phyloP scores from a whole-genome alignment of 2,797 vertebrate species.

The Erithacus rubecula region DNA sequence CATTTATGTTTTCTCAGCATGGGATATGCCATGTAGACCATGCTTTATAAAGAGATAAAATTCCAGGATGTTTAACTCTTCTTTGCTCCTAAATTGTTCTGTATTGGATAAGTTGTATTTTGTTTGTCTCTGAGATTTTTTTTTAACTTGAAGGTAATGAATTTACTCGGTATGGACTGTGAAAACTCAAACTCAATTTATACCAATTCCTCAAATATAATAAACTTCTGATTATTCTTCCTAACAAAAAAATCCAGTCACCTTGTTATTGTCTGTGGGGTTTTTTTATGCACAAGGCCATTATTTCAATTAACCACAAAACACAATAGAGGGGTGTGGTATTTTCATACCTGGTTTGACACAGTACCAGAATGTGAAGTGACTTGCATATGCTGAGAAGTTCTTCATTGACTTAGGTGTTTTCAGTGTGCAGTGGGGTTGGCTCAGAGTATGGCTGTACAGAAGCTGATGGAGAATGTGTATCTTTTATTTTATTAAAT shows the following conservation, averaged over 20 bases:
- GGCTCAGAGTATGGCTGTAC: background rate
- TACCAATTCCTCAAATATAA: background rate
- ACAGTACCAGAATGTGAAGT: background rate
- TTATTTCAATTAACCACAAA: background rate
- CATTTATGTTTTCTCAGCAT: background rate
- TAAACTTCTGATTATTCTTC: background rate
- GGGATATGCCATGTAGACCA: background rate
- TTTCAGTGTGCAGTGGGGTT: background rate
- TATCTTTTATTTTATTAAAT: background rate
- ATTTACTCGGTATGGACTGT: background rate
- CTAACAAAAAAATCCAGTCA: background rate
- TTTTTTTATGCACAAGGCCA: background rate
- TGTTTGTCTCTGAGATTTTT: background rate
- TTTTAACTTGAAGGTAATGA: background rate
- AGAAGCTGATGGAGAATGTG: background rate
- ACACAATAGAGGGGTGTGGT: background rate
- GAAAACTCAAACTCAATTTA: background rate
- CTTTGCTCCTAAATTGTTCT: background rate
- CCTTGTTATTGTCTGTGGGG: background rate
- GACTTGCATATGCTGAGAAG: background rate
- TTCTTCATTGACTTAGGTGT: accelerated
- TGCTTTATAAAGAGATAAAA: background rate
- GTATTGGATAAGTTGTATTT: background rate
- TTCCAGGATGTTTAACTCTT: background rate
- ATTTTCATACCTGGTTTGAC: background rate